A percentile compares a stretch with the other conserved stretches of the same genome.
These are phyloP conservation scores for Salvator merianae DNA, from an alignment of 2,113 vertebrate species.

Conservation along the genomic window DNA sequence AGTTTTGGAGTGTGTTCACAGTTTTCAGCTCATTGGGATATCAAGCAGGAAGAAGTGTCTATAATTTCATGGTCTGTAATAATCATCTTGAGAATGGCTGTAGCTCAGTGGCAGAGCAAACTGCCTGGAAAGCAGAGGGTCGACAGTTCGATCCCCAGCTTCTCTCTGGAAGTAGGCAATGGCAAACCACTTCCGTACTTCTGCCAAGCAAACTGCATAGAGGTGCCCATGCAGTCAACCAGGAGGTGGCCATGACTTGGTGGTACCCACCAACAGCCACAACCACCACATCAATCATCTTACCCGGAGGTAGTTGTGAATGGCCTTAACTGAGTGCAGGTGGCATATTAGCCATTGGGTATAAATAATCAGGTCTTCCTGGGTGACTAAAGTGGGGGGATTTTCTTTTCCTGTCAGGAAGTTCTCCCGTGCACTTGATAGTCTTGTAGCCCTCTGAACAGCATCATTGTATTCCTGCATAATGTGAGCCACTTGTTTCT, in stretches of 20 bases:
- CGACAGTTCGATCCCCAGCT: too few relatives aligned
- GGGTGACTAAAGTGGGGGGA: constrained; percentile 53
- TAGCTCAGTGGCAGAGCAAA: too few relatives aligned
- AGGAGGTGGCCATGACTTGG: too few relatives aligned
- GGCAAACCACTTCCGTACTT: too few relatives aligned
- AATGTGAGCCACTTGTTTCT: constrained; percentile 73
- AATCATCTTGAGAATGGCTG: too few relatives aligned
- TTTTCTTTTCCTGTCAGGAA: constrained; percentile 69
- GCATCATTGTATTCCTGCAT: constrained; percentile 72
- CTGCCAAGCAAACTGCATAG: too few relatives aligned
- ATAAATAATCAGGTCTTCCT: constrained; percentile 76
- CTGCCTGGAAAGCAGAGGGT: too few relatives aligned
- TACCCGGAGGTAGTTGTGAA: constrained; percentile 76
- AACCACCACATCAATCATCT: background rate
- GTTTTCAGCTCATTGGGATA: background rate
- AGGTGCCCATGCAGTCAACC: too few relatives aligned
- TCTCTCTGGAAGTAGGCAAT: too few relatives aligned
- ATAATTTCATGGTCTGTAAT: background rate
- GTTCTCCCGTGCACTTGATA: constrained; percentile 70
- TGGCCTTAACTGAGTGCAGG: constrained; percentile 69
- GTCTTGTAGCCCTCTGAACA: constrained; percentile 73
- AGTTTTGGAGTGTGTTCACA: background rate
- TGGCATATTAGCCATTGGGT: constrained; percentile 76
- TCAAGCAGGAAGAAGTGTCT: background rate
- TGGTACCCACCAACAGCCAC: too few relatives aligned